phyloP scores from a whole-genome alignment of 2,113 vertebrate species.

The Leptosomus discolor region DNA sequence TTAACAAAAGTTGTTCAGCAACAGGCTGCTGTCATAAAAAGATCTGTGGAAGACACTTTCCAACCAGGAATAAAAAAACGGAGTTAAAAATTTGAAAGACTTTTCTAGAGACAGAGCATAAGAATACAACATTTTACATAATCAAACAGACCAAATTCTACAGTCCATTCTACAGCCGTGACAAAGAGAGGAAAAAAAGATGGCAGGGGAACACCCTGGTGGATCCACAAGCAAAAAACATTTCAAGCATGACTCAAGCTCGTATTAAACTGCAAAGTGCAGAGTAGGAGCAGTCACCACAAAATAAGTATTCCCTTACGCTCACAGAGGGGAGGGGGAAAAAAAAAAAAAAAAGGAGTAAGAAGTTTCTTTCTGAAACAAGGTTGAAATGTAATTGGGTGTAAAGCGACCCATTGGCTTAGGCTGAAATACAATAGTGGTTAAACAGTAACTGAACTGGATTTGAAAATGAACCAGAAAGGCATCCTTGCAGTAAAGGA shows the following conservation, averaged over 20 bases:
- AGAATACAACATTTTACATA: neutral
- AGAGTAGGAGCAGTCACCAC: neutral
- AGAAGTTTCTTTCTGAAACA: neutral
- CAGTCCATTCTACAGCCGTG: neutral
- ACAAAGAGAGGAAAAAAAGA: neutral
- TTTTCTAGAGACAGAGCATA: neutral
- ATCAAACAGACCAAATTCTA: neutral
- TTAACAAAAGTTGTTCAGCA: neutral
- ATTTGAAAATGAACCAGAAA: neutral
- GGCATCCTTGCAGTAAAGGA: neutral
- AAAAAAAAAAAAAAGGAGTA: neutral
- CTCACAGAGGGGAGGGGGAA: too few relatives aligned
- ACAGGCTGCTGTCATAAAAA: neutral
- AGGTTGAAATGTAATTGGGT: neutral
- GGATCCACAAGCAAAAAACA: neutral
- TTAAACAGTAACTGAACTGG: neutral
- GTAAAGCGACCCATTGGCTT: neutral
- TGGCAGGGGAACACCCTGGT: neutral
- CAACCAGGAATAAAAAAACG: neutral
- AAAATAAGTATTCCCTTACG: neutral
- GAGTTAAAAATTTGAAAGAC: neutral
- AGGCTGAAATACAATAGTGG: neutral
- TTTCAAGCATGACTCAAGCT: neutral
- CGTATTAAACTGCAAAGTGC: neutral
- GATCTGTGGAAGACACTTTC: neutral